These are phyloP conservation scores for Dipodomys spectabilis DNA, from an alignment of 2,113 vertebrate genomes.

Conservation along the genomic window DNA sequence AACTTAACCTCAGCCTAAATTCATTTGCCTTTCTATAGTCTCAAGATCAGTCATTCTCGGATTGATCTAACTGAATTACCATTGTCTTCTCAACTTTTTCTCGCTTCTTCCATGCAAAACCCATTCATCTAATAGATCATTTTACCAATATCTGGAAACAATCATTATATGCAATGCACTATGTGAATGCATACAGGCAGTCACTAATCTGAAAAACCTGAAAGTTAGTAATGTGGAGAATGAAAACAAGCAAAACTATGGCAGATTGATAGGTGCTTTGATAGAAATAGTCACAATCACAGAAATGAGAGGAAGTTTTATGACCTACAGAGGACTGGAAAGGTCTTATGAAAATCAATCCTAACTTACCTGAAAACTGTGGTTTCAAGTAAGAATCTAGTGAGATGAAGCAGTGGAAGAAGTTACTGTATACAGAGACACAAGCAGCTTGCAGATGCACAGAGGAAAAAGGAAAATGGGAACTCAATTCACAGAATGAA, in stretches of 20 bases:
- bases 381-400: constrained; percentile 3
- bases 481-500: background rate
- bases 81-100: background rate
- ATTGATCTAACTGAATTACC: background rate
- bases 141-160: background rate
- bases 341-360: background rate
- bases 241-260: background rate
- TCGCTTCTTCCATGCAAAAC: background rate
- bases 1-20: background rate
- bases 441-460: background rate
- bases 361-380: no score
- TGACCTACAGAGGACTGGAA: background rate
- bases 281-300: background rate
- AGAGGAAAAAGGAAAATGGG: background rate
- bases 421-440: background rate
- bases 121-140: background rate
- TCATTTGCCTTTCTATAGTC: background rate
- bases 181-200: background rate
- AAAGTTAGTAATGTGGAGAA: background rate
- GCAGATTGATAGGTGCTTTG: background rate
- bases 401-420: no score
- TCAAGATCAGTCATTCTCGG: background rate
- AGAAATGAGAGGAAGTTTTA: background rate
- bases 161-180: background rate
- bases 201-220: background rate